A percentile compares a stretch with the other conserved stretches of the same genome.
These are phyloP conservation scores for Pachliopta kotzebuea DNA, from an alignment of 2,888 invertebrate species.

Conservation along the genomic window DNA sequence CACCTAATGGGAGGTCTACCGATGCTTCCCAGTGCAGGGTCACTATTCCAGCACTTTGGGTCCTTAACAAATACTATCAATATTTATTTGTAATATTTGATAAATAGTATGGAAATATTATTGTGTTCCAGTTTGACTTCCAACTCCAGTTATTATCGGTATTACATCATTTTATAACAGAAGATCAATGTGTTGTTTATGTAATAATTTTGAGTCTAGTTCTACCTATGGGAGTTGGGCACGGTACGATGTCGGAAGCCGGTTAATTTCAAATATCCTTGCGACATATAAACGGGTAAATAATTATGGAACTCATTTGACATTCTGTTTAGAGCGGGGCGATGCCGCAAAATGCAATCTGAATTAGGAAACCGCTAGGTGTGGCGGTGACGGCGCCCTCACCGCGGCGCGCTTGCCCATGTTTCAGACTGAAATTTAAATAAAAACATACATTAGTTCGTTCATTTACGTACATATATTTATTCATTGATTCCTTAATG, in stretches of 20 bases:
- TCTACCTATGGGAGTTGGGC: neutral
- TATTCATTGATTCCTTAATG: too few relatives aligned
- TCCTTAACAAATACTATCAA: too few relatives aligned
- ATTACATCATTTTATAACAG: too few relatives aligned
- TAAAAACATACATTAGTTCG: neutral
- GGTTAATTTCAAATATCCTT: constrained; percentile 12
- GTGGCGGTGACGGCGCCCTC: constrained; percentile 44
- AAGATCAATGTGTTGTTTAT: too few relatives aligned
- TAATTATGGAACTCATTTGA: constrained; percentile 37
- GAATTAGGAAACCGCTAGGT: constrained; percentile 41
- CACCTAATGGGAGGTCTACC: too few relatives aligned
- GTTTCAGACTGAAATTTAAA: constrained; percentile 13
- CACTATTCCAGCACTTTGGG: too few relatives aligned
- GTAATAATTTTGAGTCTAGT: too few relatives aligned
- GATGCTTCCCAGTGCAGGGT: too few relatives aligned
- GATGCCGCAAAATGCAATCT: constrained; percentile 43
- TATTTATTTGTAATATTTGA: too few relatives aligned
- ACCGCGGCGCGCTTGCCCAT: constrained; percentile 33
- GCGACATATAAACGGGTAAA: constrained; percentile 22
- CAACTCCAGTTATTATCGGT: too few relatives aligned
- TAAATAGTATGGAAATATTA: too few relatives aligned
- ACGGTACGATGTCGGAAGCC: neutral
- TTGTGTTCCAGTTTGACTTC: too few relatives aligned
- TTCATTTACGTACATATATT: neutral
- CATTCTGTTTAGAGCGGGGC: constrained; percentile 40